These are phyloP conservation scores for Cochlearius cochlearius DNA, from an alignment of 2,113 vertebrate species.

Conservation along the genomic window DNA sequence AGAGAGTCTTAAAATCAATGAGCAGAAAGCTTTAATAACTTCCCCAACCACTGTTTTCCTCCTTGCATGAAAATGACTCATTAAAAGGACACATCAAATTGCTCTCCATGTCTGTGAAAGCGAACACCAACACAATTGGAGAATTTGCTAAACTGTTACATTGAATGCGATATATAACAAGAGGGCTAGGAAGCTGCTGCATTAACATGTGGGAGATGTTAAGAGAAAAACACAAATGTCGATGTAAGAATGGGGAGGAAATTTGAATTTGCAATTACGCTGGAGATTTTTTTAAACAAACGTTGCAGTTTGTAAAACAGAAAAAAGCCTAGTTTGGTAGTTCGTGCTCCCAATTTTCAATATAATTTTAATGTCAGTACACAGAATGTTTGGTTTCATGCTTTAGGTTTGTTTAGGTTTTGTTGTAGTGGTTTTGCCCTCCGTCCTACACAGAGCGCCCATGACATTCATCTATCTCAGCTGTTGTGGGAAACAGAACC, in stretches of 20 bases:
- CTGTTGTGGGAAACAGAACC: background rate
- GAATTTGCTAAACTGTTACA: background rate
- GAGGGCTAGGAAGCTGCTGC: background rate
- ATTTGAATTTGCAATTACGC: slow-evolving; percentile 32
- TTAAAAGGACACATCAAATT: slow-evolving; percentile 38
- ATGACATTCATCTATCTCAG: background rate
- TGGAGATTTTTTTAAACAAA: slow-evolving; percentile 22
- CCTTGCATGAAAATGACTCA: slow-evolving; percentile 4
- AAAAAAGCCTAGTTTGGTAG: slow-evolving; percentile 34
- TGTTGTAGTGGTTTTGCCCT: background rate
- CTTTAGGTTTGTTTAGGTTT: slow-evolving; percentile 28
- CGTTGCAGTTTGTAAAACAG: background rate
- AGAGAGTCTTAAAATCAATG: slow-evolving; percentile 21
- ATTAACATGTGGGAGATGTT: background rate
- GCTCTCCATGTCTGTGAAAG: background rate
- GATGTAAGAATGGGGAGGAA: slow-evolving; percentile 34
- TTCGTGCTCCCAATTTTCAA: slow-evolving; percentile 28
- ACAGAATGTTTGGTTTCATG: background rate
- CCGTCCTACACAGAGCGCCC: background rate
- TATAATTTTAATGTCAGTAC: background rate
- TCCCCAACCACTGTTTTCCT: slow-evolving; percentile 24
- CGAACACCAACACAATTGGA: background rate
- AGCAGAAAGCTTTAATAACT: slow-evolving; percentile 13
- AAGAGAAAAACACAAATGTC: slow-evolving; percentile 36
- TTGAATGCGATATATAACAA: background rate